phyloP scores from a whole-genome alignment of 2,797 vertebrate genomes.

The Gymnocypris eckloni region DNA sequence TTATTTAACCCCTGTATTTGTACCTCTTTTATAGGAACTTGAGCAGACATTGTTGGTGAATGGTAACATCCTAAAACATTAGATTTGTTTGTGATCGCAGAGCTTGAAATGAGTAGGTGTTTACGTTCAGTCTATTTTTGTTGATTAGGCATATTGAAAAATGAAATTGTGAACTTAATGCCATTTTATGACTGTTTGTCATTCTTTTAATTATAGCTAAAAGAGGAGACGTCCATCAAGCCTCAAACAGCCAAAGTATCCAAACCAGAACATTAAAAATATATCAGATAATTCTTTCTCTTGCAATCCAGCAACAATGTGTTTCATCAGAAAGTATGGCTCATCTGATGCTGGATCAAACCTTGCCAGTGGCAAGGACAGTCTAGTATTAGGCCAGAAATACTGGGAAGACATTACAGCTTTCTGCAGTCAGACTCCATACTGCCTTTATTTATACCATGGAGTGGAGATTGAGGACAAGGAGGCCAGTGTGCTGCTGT shows the following conservation, averaged over 20 bases:
- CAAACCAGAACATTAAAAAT: conserved; percentile 22
- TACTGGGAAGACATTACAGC: conserved; percentile 53
- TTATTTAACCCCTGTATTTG: background rate
- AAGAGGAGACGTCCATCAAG: background rate
- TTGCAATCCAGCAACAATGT: conserved; percentile 30
- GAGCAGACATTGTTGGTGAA: conserved; percentile 57
- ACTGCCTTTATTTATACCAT: conserved; percentile 74
- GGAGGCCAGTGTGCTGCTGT: conserved; percentile 62
- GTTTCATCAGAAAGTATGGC: conserved; percentile 56
- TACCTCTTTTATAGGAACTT: conserved; percentile 55
- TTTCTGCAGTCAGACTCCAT: conserved; percentile 64
- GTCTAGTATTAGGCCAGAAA: conserved; percentile 41
- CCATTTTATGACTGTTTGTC: conserved; percentile 6
- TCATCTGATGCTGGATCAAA: conserved; percentile 19
- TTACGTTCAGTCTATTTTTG: background rate
- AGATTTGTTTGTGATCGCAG: conserved; percentile 57
- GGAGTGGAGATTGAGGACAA: conserved; percentile 61
- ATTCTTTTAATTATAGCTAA: conserved; percentile 28
- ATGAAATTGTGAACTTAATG: background rate
- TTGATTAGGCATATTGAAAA: background rate
- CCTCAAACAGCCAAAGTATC: background rate
- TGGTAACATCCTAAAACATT: conserved; percentile 40
- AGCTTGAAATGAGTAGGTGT: background rate
- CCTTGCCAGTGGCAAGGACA: background rate
- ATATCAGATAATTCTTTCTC: conserved; percentile 12